Base-by-base conservation (phyloP, 1,140 invertebrate genomes). In the Archegozetes longisetosus region DNA sequence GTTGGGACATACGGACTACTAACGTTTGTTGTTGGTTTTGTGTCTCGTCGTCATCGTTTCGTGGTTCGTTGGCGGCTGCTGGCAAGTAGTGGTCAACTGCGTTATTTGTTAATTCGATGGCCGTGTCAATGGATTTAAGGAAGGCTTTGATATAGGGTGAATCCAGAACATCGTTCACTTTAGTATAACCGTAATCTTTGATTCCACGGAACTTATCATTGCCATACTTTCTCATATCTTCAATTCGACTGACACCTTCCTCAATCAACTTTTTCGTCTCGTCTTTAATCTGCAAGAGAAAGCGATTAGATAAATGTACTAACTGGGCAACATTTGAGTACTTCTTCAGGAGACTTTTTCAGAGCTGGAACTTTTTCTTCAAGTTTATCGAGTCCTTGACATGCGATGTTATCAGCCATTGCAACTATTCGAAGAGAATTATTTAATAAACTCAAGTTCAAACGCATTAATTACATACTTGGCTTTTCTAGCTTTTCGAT, bases 291-390 rank as follows among this genome's bases (percentile, higher is more conserved):
- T 40, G 32, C 6, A 40, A 40, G 6, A 48, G n/a, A n/a, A n/a
- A n/a, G 46, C 17, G 22, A 20, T 20, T n/a, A 20, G 46, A 48
- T n/a, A 48, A 48, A 20, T n/a, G 22, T n/a, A 48, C n/a, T n/a
- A n/a, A n/a, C n/a, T n/a, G n/a, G n/a, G n/a, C n/a, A n/a, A n/a
- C n/a, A n/a, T n/a, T n/a, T n/a, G n/a, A n/a, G 4, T 28, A 62
- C 52, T 22, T 62, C 57, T 46, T 62, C 61, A 14, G 61, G 61
- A 17, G 57, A 27, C 27, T 62, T 27, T 22, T 53, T 62, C 6
- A 62, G 48, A 20, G 61, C 61, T 24, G 61, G 61, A 4, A 62
- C 57, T 49, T n/a, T 61, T 28, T 61, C 40, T 29, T 49, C 57
- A 2, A 62, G 47, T 3, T 51, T 47, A 25, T 62, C 61, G 46